Evolutionary conservation across 35 echinoderm and acorn worm species (phyloP), one percentile per base, ranked within the genome.

Genomic region (Apostichopus californicus): DNA sequence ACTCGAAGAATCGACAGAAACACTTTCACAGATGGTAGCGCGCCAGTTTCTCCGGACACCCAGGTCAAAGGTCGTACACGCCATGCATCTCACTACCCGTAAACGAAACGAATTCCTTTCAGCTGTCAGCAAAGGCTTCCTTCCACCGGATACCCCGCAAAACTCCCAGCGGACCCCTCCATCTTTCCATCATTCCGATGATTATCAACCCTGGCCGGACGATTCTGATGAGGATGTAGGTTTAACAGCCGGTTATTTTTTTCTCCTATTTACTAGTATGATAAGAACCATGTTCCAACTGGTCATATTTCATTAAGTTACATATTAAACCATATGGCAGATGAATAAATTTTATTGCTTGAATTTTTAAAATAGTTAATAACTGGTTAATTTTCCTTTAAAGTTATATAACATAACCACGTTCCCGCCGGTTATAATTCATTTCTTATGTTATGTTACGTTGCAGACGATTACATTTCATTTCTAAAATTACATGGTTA

Each of bases 1-100:
- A 86, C 91, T 98, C 10, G 96, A 98, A 80, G 94, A 98, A 56
- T 70, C 96, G 7, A 90, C 94, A 14, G 96, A 98, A 89, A 96
- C 77, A 9, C 91, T 96, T 5, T 98, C 97, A 23, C 97, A 98
- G 78, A 98, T 98, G 97, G 97, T 98, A 25, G 97, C 97, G n/a
- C 83, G 97, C 26, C 93, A 94, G 91, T 98, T 94, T 79, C 88
- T 98, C 1, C 80, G 97, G 21, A 98, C 97, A 24, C 97, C 97
- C 14, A 84, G 95, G 54, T 71, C 78, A 21, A 98, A 98, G 93
- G 93, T 98, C 78, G 93, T 98, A 91, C 95, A 96, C 24, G 85
- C 97, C 20, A 93, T 93, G 55, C 95, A 94, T 26, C 95, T 98
- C 56, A 93, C 93, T 34, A 89, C 92, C 72, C 73, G 97, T 34